Conservation (phyloP, 2,888 invertebrate genomes). For the Trachelus stipa region DNA sequence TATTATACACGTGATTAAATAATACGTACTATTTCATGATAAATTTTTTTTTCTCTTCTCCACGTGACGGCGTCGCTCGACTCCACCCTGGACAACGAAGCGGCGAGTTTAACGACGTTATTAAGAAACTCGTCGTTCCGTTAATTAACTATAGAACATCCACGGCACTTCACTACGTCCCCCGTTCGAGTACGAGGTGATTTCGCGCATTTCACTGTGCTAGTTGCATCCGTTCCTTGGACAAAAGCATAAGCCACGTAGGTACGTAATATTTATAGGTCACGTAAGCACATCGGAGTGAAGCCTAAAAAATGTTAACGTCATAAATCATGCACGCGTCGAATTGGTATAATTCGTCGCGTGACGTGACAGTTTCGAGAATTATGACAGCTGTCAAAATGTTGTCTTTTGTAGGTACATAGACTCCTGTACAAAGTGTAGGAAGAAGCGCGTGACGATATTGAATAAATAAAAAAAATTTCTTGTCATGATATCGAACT, state of each 20-base stretch:
- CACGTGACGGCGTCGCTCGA: not conserved
- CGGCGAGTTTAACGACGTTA: not conserved
- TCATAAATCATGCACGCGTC: not conserved
- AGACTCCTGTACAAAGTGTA: not conserved
- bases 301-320: not conserved
- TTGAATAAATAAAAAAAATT: not conserved
- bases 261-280: not conserved
- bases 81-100: not conserved
- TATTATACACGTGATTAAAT: too few species aligned
- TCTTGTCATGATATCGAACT: not conserved
- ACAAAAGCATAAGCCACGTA: not conserved
- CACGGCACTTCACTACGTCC: conserved; percentile 44
- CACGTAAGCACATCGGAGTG: not conserved
- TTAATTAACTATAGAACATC: conserved; percentile 44
- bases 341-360: not conserved
- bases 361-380: not conserved
- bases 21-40: not conserved
- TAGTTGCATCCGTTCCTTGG: not conserved
- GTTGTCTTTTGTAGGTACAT: too few species aligned
- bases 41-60: not conserved
- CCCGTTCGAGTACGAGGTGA: not conserved
- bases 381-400: not conserved
- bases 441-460: not conserved
- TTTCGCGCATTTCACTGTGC: not conserved
- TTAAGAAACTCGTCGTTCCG: not conserved